Conservation (phyloP, 1,140 invertebrate species). For the Drosophila sucinea region DNA sequence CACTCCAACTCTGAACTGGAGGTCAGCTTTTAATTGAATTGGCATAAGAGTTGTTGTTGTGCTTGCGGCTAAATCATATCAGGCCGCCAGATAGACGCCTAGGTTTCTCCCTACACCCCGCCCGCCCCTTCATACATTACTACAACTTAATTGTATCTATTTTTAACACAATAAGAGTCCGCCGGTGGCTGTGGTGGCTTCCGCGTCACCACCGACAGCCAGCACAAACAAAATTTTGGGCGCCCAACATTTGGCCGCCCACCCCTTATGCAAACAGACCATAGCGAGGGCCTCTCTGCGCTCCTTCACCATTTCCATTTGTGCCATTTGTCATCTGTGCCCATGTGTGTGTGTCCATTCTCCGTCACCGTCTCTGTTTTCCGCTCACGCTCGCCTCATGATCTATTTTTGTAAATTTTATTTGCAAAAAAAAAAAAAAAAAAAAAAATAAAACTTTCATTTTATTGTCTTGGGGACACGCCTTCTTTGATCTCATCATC, state of each 20-base stretch:
- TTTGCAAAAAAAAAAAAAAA: constrained; percentile 64
- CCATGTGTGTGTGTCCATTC: constrained; percentile 36
- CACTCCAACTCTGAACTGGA: constrained; percentile 2
- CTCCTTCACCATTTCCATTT: neutral
- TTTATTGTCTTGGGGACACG: constrained; percentile 68
- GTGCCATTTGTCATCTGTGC: constrained; percentile 50
- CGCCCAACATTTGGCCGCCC: constrained; percentile 31
- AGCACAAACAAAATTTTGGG: constrained; percentile 47
- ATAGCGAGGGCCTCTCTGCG: constrained; percentile 25
- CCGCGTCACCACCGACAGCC: constrained; percentile 41
- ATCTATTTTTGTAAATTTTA: constrained; percentile 74
- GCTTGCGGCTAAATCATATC: constrained; percentile 36
- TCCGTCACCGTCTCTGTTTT: neutral
- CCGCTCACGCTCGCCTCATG: constrained; percentile 53
- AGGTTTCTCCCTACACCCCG: neutral
- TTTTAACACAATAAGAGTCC: constrained; percentile 67
- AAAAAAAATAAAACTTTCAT: constrained; percentile 48
- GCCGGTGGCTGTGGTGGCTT: constrained; percentile 48
- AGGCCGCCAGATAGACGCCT: constrained; percentile 3
- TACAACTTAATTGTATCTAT: constrained; percentile 79
- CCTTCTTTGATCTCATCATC: constrained; percentile 59
- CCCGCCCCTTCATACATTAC: constrained; percentile 56
- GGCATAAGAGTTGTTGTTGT: constrained; percentile 44
- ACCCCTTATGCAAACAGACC: neutral
- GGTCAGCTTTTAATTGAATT: constrained; percentile 61